Evolutionary conservation across 2,888 invertebrate genomes (phyloP).

Genomic region (Blomia tropicalis): DNA sequence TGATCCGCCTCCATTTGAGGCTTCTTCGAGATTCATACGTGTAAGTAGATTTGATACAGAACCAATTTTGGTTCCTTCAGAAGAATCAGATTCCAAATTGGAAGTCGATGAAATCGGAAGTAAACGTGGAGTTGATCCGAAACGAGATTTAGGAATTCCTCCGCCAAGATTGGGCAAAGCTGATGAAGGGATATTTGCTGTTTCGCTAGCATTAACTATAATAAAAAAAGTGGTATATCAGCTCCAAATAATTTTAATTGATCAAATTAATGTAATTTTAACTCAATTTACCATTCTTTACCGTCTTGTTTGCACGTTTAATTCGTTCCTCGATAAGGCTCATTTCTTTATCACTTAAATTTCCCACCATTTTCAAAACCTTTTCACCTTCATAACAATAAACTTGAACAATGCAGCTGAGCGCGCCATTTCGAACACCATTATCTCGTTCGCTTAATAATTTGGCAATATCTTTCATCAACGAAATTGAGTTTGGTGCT

Average conservation of each 20-base stretch:
- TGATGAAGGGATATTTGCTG: background rate
- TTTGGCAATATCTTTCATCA: constrained; percentile 68
- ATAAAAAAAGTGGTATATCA: background rate
- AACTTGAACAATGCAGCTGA: constrained; percentile 79
- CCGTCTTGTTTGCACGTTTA: constrained; percentile 48
- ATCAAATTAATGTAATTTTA: no score
- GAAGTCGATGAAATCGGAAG: background rate
- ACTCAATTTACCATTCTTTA: no score
- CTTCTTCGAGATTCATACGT: background rate
- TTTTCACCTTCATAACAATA: constrained; percentile 79
- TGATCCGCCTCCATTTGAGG: background rate
- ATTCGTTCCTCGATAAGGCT: constrained; percentile 88
- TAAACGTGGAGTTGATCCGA: background rate
- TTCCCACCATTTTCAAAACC: constrained; percentile 75
- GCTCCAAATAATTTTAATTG: background rate
- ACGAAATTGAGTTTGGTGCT: constrained; percentile 56
- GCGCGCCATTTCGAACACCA: constrained; percentile 80
- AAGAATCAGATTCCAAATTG: background rate
- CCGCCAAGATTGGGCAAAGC: constrained; percentile 7
- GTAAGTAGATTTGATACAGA: background rate
- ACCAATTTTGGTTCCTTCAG: background rate
- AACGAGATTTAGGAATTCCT: background rate
- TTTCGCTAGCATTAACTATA: background rate
- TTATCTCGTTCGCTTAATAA: constrained; percentile 93
- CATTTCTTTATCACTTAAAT: constrained; percentile 84